Base-by-base conservation (phyloP, 2,113 vertebrate genomes). In the Psophia crepitans region DNA sequence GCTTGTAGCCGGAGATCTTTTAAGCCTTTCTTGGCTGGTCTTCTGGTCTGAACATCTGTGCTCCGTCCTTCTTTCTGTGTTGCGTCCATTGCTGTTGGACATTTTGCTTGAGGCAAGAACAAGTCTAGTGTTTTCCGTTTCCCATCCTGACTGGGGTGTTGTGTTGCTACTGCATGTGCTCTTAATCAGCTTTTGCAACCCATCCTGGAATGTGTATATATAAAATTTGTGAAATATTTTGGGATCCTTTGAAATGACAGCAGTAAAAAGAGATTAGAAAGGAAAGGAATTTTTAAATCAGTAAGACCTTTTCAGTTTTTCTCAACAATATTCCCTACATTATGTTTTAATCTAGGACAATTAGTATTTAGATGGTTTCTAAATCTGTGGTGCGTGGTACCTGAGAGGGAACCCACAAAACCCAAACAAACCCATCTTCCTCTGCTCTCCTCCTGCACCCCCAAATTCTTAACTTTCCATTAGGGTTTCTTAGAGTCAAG, bases 21-120 rank as follows among this genome's bases (percentile, higher is more conserved):
- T 92, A 96, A 97, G 94, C 75, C 75, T 94, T 91, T 91, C 90
- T 96, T 97, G 94, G 90, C 96, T 96, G 89, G 48, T 97, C 86
- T 95, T 93, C 79, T 82, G 69, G 44, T 89, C 86, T 73, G 94
- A 95, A 92, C 92, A 95, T 95, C 95, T 97, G 90, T 92, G 91
- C 86, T 95, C 65, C 95, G 86, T 92, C 91, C 74, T n/a, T 95
- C 46, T 89, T 89, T 88, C 90, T 71, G 27, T 51, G 48, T 32
- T 44, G 48, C 7, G 4, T 68, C 95, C 46, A 11, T 78, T 84
- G 69, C 44, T 89, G 19, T 92, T 89, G 96, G 90, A 91, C 57
- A 57, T 87, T 84, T 95, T 96, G 80, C 94, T 95, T 73, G 80
- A 87, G 80, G 95, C 65, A 89, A 87, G 90, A 96, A 85, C 65